Evolutionary conservation across 2,797 vertebrate genomes (phyloP).

Genomic region (Acanthurus lineatus): DNA sequence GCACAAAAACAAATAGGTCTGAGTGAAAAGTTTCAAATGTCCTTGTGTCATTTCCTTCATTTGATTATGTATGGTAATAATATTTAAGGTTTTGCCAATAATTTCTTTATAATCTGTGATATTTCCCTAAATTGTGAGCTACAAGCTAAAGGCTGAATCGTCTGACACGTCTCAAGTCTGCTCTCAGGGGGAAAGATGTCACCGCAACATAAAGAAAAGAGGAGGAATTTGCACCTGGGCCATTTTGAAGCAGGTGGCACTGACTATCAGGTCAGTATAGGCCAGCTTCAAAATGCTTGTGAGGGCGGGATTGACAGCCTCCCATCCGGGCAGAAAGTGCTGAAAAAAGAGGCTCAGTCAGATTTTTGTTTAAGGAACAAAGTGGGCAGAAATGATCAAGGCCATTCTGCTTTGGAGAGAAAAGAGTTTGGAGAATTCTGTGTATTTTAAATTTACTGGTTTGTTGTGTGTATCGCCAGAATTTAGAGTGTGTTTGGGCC

Average conservation of each 20-base stretch:
- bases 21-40: neutral
- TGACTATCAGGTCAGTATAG: constrained; percentile 52
- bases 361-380: no score
- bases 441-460: neutral
- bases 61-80: neutral
- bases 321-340: constrained; percentile 30
- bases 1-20: neutral
- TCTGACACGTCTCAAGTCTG: constrained; percentile 46
- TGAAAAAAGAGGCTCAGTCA: no score
- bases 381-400: constrained; percentile 9
- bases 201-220: constrained; percentile 33
- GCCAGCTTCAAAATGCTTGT: constrained; percentile 26
- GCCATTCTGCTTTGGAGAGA: neutral
- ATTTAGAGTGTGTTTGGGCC: neutral
- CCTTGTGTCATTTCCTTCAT: neutral
- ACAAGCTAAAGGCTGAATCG: constrained; percentile 13
- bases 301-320: constrained; percentile 64
- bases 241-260: constrained; percentile 68
- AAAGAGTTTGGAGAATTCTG: neutral
- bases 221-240: constrained; percentile 74
- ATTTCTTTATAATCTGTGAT: neutral
- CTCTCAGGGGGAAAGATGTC: constrained; percentile 38
- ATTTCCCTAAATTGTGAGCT: constrained; percentile 2
- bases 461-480: neutral
- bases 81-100: neutral